These are phyloP conservation scores for Phthorimaea operculella DNA, from an alignment of 1,140 invertebrate species.

Conservation along the genomic window DNA sequence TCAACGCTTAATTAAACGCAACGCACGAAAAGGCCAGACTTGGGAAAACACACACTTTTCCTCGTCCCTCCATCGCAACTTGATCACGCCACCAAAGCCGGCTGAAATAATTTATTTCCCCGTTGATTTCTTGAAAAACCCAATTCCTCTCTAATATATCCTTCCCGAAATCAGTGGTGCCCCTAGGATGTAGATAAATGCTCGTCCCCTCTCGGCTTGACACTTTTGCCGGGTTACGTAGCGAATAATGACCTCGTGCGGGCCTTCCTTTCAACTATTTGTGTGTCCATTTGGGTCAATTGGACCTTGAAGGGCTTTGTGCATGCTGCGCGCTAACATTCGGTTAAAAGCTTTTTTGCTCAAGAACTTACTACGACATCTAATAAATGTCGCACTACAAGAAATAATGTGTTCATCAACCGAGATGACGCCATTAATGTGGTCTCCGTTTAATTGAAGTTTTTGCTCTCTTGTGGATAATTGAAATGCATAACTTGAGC, in stretches of 20 bases:
- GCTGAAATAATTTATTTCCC: slow-evolving; percentile 43
- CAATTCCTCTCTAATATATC: slow-evolving; percentile 47
- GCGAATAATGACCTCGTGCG: slow-evolving; percentile 58
- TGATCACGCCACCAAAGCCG: slow-evolving; percentile 9
- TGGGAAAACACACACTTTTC: background rate
- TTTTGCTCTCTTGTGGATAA: background rate
- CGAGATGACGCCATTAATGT: background rate
- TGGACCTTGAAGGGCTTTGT: slow-evolving; percentile 48
- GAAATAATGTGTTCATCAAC: background rate
- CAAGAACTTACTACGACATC: slow-evolving; percentile 11
- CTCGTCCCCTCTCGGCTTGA: slow-evolving; percentile 46
- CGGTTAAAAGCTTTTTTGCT: slow-evolving; percentile 48
- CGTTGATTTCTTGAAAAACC: slow-evolving; percentile 48
- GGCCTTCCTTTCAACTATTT: slow-evolving; percentile 56
- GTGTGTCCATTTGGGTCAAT: slow-evolving; percentile 63
- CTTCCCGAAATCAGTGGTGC: slow-evolving; percentile 57
- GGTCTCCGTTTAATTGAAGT: background rate
- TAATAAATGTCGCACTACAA: background rate
- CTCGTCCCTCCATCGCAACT: slow-evolving; percentile 6
- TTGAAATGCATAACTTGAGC: background rate
- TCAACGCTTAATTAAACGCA: background rate
- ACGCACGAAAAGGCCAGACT: background rate
- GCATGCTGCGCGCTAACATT: slow-evolving; percentile 39
- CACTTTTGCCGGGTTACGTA: slow-evolving; percentile 48
- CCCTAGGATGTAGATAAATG: slow-evolving; percentile 63